Evolutionary conservation across 2,888 invertebrate species (phyloP), one percentile per base, ranked within the genome.

Genomic region (Drosophila multiciliata): DNA sequence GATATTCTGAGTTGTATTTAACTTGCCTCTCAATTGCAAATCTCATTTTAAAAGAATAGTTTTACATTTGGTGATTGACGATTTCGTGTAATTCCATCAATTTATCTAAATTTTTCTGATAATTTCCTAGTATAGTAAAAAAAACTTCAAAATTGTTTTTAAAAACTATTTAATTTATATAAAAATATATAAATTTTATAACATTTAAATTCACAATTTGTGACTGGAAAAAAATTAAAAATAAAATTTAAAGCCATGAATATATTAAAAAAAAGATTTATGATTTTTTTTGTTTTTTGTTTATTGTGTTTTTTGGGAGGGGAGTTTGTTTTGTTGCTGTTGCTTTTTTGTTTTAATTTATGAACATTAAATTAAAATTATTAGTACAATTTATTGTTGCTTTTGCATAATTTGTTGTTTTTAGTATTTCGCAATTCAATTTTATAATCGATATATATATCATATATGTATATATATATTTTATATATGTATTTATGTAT

Each of bases 341-440:
- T 67, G 42, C 38, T 59, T 58, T 73, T 50, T 54, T 59, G 64
- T 73, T 69, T 76, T 48, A 70, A 59, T 74, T 81, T 63, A 69
- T 80, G 72, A 86, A 78, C 80, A 79, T 79, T 79, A 87, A 77
- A 69, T 84, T 67, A 69, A 84, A 71, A 66, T 78, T 82, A 87
- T 87, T 87, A 89, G 87, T 87, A 88, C 70, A 84, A 73, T 78
- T 70, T 76, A 53, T 38, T 32, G 35, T 53, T 60, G 54, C 29
- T 36, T 40, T 59, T 49, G 49, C 52, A 35, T 62, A 26, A 50
- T 62, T 62, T 59, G 38, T 62, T 62, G 57, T 70, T 58, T 65
- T 60, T 61, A 77, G 72, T 79, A 71, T 72, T 72, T 76, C 60
- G 80, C 67, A 81, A 79, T 32, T 74, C 53, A 74, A 79, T 74